These are phyloP conservation scores for Bemisia tabaci DNA, from an alignment of 1,140 invertebrate genomes.

Conservation along the genomic window DNA sequence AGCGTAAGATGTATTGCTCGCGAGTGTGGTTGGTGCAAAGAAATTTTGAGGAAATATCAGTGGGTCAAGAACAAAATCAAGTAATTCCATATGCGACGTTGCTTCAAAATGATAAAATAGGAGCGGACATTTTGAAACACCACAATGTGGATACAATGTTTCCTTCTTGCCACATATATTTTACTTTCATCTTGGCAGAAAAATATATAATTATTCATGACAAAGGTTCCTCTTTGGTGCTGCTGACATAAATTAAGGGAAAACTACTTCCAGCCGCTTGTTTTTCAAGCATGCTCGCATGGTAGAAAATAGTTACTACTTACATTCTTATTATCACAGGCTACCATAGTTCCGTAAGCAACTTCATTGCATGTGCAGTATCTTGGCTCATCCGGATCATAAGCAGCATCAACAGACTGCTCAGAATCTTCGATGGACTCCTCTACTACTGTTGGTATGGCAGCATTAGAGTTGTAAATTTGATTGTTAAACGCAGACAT, in stretches of 20 bases:
- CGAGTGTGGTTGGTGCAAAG: no score
- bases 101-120: not conserved
- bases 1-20: no score
- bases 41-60: no score
- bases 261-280: no score
- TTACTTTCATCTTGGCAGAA: slow-evolving; percentile 1
- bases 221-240: no score
- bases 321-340: slow-evolving; percentile 93
- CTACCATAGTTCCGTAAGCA: slow-evolving; percentile 98
- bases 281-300: no score
- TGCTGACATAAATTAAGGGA: no score
- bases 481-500: not conserved
- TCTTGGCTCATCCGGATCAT: slow-evolving; percentile 84
- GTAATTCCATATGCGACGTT: no score
- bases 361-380: slow-evolving; percentile 98
- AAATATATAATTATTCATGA: not conserved
- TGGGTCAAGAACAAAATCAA: no score
- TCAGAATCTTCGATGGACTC: slow-evolving; percentile 14
- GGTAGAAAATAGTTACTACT: no score
- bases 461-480: not conserved
- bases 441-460: not conserved
- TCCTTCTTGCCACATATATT: slow-evolving; percentile 7
- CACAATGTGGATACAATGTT: slow-evolving; percentile 7
- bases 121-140: no score
- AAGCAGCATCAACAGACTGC: slow-evolving; percentile 38